Evolutionary conservation across 2,113 vertebrate genomes (phyloP).

Genomic region (Paraplagusia blochii): DNA sequence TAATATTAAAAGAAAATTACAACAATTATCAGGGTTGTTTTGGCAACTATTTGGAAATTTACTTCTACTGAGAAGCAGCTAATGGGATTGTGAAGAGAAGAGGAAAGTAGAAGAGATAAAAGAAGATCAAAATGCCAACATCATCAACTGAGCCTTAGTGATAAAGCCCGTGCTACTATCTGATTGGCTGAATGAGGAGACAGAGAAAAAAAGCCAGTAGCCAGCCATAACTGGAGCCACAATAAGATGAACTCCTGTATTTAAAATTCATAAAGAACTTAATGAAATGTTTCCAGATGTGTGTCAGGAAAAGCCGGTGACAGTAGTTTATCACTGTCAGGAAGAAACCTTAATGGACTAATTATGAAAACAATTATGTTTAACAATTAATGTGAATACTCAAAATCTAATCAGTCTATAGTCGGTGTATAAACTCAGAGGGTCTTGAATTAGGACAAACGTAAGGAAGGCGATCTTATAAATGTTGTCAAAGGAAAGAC

Average conservation of each 20-base stretch:
- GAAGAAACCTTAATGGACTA: too few species aligned
- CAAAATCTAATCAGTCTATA: too few species aligned
- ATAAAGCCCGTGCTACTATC: neutral
- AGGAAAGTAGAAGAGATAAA: neutral
- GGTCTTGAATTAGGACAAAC: neutral
- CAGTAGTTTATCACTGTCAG: neutral
- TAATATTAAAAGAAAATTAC: too few species aligned
- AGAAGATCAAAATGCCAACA: neutral
- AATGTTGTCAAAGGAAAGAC: neutral
- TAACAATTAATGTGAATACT: too few species aligned
- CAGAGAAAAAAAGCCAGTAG: slow-evolving; percentile 16
- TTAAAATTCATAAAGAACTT: slow-evolving; percentile 18
- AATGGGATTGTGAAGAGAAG: too few species aligned
- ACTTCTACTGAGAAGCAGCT: too few species aligned
- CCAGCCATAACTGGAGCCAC: slow-evolving; percentile 38
- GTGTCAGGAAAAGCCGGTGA: too few species aligned
- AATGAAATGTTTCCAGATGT: too few species aligned
- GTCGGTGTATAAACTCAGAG: too few species aligned
- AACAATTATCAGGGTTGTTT: too few species aligned
- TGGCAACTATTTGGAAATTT: too few species aligned
- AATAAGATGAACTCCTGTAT: slow-evolving; percentile 27
- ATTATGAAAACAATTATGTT: too few species aligned
- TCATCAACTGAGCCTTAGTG: neutral
- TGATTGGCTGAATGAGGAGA: slow-evolving; percentile 51
- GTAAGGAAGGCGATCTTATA: neutral